phyloP scores from a whole-genome alignment of 2,797 vertebrate species.

The Xiphorhynchus erythropygius region DNA sequence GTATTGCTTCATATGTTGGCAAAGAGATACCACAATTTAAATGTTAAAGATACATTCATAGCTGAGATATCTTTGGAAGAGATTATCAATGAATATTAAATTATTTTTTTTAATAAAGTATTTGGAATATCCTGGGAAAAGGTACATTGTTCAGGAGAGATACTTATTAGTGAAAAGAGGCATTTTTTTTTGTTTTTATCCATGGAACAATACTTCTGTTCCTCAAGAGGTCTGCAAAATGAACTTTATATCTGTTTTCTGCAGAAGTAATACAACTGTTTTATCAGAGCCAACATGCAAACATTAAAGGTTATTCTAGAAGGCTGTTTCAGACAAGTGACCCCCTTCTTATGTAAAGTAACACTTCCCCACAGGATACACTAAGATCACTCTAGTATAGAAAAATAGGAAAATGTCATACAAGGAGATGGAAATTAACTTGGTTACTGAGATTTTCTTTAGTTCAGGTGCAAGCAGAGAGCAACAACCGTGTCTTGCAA shows the following conservation, averaged over 20 bases:
- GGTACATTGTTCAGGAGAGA: background rate
- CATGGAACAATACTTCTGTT: background rate
- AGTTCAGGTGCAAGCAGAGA: background rate
- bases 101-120: background rate
- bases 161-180: background rate
- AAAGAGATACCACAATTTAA: background rate
- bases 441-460: background rate
- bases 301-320: background rate
- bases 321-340: background rate
- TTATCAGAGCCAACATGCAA: background rate
- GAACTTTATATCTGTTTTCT: background rate
- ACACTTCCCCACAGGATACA: background rate
- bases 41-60: slow-evolving; percentile 4
- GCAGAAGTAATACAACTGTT: background rate
- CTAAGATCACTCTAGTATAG: background rate
- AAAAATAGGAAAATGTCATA: background rate
- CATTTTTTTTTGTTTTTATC: background rate
- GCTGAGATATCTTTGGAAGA: background rate
- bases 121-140: background rate
- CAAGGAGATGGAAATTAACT: background rate
- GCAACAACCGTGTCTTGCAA: background rate
- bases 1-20: background rate
- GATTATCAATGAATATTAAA: background rate
- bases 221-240: background rate
- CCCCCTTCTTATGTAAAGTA: background rate